A percentile compares a stretch with the other conserved stretches of the same genome.
Evolutionary conservation across 2,888 invertebrate genomes (phyloP).

Genomic region (Acrobeloides nanus): DNA sequence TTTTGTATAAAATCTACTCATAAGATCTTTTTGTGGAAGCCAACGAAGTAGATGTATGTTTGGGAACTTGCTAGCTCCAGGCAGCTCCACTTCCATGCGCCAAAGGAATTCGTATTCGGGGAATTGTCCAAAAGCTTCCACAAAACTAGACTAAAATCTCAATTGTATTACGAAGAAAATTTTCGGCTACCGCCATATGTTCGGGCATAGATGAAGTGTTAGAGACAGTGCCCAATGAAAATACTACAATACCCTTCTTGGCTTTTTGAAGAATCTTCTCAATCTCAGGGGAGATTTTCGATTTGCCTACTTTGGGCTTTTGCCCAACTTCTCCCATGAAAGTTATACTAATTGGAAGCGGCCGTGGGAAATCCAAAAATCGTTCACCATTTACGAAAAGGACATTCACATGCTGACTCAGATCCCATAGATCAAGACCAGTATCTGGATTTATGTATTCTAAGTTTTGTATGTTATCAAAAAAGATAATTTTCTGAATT

Average conservation of each 20-base stretch:
- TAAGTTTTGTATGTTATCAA: constrained; percentile 13
- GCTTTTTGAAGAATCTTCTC: constrained; percentile 15
- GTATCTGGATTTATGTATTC: constrained; percentile 9
- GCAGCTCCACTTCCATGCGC: constrained; percentile 46
- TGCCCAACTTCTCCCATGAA: constrained; percentile 44
- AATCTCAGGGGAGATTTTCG: constrained; percentile 16
- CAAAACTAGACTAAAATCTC: no score
- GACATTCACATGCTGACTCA: constrained; percentile 34
- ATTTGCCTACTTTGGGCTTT: constrained; percentile 11
- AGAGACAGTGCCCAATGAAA: constrained; percentile 39
- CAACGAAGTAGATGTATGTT: constrained; percentile 47
- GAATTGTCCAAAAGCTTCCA: constrained; percentile 43
- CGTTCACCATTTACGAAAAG: constrained; percentile 48
- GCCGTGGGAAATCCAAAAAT: constrained; percentile 51
- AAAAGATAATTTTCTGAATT: constrained; percentile 1
- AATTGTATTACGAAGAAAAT: constrained; percentile 19
- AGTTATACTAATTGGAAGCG: constrained; percentile 40
- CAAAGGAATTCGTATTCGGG: constrained; percentile 41
- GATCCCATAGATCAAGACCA: constrained; percentile 36
- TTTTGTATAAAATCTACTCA: constrained; percentile 27
- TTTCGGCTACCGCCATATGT: constrained; percentile 33
- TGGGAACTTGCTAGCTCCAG: constrained; percentile 26
- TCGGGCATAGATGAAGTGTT: constrained; percentile 51
- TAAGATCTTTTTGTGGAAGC: constrained; percentile 50
- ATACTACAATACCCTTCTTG: constrained; percentile 19